Conservation (phyloP, 2,888 invertebrate species). For the Rhynchonema sp. region DNA sequence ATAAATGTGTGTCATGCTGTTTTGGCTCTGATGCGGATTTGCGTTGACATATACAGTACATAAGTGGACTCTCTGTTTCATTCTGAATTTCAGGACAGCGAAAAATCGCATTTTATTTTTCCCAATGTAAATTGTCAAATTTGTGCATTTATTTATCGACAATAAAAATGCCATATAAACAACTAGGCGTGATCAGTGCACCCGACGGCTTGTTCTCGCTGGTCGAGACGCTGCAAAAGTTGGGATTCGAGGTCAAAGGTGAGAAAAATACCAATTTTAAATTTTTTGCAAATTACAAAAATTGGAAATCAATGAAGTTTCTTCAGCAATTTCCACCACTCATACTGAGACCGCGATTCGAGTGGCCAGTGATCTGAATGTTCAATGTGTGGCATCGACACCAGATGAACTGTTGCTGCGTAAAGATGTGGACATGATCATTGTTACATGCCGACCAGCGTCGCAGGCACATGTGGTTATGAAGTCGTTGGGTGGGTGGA, state of each 20-base stretch:
- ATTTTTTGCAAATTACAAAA: not conserved
- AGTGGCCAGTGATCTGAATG: not conserved
- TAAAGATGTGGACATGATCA: conserved; percentile 79
- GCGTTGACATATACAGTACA: too few relatives aligned
- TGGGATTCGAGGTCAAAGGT: not conserved
- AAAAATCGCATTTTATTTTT: too few relatives aligned
- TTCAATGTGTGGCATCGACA: conserved; percentile 23
- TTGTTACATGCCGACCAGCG: conserved; percentile 78
- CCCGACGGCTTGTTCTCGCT: not conserved
- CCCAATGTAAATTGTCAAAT: too few relatives aligned
- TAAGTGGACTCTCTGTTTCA: too few relatives aligned
- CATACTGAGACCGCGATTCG: not conserved
- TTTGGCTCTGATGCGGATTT: too few relatives aligned
- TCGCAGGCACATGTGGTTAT: conserved; percentile 85
- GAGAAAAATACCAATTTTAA: not conserved
- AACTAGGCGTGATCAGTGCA: not conserved
- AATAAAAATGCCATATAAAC: not conserved
- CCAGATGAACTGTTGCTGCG: conserved; percentile 67
- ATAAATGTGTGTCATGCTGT: too few relatives aligned
- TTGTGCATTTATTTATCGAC: too few relatives aligned
- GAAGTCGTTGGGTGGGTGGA: conserved; percentile 66
- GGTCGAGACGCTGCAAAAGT: not conserved
- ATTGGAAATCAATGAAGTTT: not conserved
- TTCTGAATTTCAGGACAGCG: too few relatives aligned
- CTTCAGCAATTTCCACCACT: conserved; percentile 1